These are phyloP conservation scores for Taxidea taxus DNA, from an alignment of 2,113 vertebrate species.

Conservation along the genomic window DNA sequence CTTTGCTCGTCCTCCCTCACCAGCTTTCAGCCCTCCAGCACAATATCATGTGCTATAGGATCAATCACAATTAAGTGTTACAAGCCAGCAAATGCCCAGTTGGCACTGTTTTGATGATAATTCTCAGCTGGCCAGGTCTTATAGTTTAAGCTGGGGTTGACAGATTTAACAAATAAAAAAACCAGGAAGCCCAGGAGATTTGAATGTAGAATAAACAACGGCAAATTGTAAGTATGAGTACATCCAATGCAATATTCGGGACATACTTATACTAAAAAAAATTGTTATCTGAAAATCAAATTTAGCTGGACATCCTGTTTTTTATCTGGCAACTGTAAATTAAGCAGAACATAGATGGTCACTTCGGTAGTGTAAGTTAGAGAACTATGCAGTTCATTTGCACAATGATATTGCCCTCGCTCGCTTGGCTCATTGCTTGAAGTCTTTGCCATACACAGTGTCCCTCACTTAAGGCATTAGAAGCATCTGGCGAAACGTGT, in stretches of 20 bases:
- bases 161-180: constrained; percentile 41
- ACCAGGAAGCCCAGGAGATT: not conserved
- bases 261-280: not conserved
- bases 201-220: constrained; percentile 2
- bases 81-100: not conserved
- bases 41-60: not conserved
- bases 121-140: not conserved
- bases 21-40: not conserved
- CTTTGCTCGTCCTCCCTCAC: not conserved
- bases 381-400: not conserved
- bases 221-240: not conserved
- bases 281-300: not conserved
- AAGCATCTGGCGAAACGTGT: not conserved
- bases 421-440: not conserved
- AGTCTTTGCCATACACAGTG: not conserved
- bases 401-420: not conserved
- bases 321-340: constrained; percentile 28
- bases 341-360: not conserved
- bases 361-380: not conserved
- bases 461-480: not conserved
- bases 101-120: not conserved
- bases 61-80: not conserved
- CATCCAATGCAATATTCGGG: not conserved
- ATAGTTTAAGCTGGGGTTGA: not conserved
- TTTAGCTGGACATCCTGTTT: not conserved